Percentiles rank a stretch among this genome's conserved stretches.
These are phyloP conservation scores for Formicarius rufipectus DNA, from an alignment of 2,113 vertebrate genomes.

Conservation along the genomic window DNA sequence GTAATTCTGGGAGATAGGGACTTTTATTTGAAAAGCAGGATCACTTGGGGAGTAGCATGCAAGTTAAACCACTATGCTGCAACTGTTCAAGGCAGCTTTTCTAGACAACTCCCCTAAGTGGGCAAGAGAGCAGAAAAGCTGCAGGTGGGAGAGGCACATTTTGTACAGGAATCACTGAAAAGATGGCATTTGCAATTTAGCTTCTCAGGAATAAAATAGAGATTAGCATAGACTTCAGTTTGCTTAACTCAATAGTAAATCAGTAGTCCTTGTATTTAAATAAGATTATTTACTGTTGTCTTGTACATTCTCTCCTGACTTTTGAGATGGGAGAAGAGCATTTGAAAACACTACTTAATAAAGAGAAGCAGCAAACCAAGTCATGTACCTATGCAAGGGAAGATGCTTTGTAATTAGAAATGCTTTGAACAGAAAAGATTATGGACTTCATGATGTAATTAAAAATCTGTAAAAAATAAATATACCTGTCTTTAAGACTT, in stretches of 20 bases:
- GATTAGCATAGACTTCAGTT: background rate
- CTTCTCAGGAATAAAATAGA: background rate
- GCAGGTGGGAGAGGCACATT: background rate
- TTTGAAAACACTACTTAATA: background rate
- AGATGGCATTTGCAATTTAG: background rate
- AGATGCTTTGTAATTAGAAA: constrained; percentile 33
- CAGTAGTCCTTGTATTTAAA: background rate
- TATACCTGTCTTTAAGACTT: background rate
- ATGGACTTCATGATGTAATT: background rate
- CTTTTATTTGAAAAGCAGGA: background rate
- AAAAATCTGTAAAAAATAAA: constrained; percentile 26
- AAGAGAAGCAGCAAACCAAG: background rate
- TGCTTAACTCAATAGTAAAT: background rate
- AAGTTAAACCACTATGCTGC: background rate
- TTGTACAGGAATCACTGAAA: background rate
- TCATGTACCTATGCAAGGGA: background rate
- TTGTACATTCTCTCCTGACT: background rate
- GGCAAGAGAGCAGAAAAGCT: background rate
- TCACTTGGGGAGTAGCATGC: background rate
- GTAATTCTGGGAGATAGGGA: background rate
- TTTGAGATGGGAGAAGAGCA: background rate
- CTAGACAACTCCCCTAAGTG: background rate
- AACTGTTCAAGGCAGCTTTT: background rate
- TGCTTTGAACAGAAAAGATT: background rate
- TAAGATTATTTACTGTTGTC: background rate